A percentile compares a stretch with the other conserved stretches of the same genome.
Evolutionary conservation across 2,797 vertebrate species (phyloP).

Genomic region (Glossophaga mutica): DNA sequence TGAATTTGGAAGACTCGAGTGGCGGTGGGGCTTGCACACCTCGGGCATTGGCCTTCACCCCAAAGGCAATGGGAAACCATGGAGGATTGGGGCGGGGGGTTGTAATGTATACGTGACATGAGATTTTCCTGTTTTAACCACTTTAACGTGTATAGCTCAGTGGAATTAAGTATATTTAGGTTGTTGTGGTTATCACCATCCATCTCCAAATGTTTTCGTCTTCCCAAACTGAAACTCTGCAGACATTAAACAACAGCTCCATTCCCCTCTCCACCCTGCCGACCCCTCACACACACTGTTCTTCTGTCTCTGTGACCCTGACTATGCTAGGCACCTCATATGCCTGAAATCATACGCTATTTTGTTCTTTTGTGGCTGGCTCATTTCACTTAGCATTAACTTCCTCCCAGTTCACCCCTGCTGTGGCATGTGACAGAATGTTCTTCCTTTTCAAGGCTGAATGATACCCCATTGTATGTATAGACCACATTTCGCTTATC

Average conservation of each 20-base stretch:
- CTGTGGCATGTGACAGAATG: background rate
- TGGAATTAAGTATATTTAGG: background rate
- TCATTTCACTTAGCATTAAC: background rate
- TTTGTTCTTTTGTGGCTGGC: background rate
- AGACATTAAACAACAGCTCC: background rate
- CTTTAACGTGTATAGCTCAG: background rate
- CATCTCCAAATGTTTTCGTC: background rate
- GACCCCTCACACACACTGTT: background rate
- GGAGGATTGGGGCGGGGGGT: background rate
- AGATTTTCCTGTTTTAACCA: background rate
- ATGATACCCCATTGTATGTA: background rate
- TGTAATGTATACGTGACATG: background rate
- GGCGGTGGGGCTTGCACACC: background rate
- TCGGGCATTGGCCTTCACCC: background rate
- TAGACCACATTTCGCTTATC: background rate
- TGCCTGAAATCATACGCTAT: no score
- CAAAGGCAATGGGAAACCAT: background rate
- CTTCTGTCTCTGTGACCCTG: background rate
- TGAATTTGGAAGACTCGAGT: background rate
- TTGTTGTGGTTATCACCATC: background rate
- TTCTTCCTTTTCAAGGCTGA: background rate
- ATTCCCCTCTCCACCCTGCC: background rate
- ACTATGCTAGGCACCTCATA: background rate
- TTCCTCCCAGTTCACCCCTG: background rate
- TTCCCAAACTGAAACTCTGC: background rate